These are phyloP conservation scores for Pedionomus torquatus DNA, from an alignment of 2,113 vertebrate species.

Conservation along the genomic window DNA sequence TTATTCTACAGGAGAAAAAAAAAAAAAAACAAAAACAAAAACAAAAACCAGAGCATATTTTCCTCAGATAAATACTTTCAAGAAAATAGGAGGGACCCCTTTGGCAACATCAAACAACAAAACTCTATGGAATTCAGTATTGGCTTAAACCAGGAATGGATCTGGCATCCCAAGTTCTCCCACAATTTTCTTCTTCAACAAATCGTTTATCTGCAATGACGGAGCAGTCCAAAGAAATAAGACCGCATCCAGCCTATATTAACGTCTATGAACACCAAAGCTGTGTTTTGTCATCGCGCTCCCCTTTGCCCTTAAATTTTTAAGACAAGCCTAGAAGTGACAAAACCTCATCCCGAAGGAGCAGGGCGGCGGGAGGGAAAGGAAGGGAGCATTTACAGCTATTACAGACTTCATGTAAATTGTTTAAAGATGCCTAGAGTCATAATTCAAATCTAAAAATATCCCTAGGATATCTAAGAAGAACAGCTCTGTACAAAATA, in stretches of 20 bases:
- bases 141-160: neutral
- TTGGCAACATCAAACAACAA: neutral
- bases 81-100: neutral
- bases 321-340: neutral
- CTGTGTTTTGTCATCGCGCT: neutral
- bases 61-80: neutral
- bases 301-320: neutral
- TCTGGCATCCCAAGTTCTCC: neutral
- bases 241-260: neutral
- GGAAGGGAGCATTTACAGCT: constrained; percentile 12
- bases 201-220: neutral
- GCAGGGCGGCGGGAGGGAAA: neutral
- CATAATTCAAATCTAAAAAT: constrained; percentile 9
- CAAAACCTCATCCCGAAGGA: neutral
- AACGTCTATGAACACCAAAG: neutral
- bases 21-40: neutral
- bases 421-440: constrained; percentile 16
- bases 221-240: neutral
- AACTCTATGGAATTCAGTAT: neutral
- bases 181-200: neutral
- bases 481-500: neutral
- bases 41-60: neutral
- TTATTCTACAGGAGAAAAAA: neutral
- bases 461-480: constrained; percentile 29
- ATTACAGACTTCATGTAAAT: neutral